These are phyloP conservation scores for Iphiclides podalirius DNA, from an alignment of 2,888 invertebrate genomes.

Conservation along the genomic window DNA sequence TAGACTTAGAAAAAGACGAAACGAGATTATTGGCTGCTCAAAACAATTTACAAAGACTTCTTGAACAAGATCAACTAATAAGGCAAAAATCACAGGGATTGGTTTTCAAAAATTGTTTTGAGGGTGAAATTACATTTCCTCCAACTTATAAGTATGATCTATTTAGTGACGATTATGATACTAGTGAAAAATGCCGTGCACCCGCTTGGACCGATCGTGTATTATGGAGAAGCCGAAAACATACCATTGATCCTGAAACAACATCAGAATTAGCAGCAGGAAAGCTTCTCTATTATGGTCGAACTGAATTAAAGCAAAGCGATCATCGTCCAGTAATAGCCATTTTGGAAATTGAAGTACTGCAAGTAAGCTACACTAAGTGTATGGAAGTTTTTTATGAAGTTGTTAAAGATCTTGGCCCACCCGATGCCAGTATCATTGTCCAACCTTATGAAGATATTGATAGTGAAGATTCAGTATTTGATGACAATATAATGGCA, in stretches of 20 bases:
- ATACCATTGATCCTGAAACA: conserved; percentile 84
- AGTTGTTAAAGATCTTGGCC: conserved; percentile 92
- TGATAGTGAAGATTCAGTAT: conserved; percentile 79
- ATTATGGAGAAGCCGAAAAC: conserved; percentile 92
- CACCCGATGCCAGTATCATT: conserved; percentile 96
- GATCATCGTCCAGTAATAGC: conserved; percentile 98
- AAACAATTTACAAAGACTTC: conserved; percentile 86
- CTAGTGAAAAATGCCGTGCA: conserved; percentile 97
- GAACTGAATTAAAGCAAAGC: conserved; percentile 97
- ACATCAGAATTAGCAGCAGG: conserved; percentile 87
- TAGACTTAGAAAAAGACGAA: conserved; percentile 97
- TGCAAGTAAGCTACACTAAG: conserved; percentile 87
- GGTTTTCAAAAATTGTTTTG: conserved; percentile 95
- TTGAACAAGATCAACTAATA: conserved; percentile 93
- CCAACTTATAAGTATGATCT: conserved; percentile 99
- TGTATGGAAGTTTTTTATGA: conserved; percentile 90
- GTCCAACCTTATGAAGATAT: conserved; percentile 75
- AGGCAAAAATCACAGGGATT: conserved; percentile 89
- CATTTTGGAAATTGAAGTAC: conserved; percentile 92
- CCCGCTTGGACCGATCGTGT: conserved; percentile 99
- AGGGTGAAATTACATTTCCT: conserved; percentile 94
- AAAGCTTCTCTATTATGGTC: conserved; percentile 91
- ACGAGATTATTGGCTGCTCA: conserved; percentile 90
- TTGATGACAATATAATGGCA: conserved; percentile 90
- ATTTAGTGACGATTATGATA: conserved; percentile 99